phyloP scores from a whole-genome alignment of 2,888 invertebrate genomes.

The Lepetodrilus schrolli region DNA sequence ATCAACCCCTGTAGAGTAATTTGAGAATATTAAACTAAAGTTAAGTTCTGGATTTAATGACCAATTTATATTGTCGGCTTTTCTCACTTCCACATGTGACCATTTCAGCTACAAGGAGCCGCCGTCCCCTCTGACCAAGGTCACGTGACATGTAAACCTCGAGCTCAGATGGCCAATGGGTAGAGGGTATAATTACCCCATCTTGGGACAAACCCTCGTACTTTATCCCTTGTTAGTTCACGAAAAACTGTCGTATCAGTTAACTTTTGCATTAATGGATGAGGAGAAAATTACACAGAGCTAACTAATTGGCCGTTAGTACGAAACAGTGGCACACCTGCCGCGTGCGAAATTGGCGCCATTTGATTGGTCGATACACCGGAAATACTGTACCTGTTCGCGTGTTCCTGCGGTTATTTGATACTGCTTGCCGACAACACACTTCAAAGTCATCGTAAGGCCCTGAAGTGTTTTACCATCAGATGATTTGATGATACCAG shows the following conservation, averaged over 20 bases:
- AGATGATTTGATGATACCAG: conserved; percentile 1
- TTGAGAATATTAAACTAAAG: neutral
- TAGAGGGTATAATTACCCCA: neutral
- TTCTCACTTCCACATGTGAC: conserved; percentile 14
- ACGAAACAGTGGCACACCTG: neutral
- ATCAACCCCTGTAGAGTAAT: neutral
- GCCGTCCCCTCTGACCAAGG: neutral
- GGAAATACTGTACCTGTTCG: conserved; percentile 17
- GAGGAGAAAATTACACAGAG: conserved; percentile 1
- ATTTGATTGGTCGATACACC: neutral
- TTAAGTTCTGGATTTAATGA: neutral
- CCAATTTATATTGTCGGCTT: neutral
- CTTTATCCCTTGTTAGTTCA: neutral
- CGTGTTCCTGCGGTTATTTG: neutral
- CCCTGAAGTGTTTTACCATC: conserved; percentile 17
- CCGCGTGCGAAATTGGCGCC: neutral
- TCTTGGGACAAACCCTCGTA: neutral
- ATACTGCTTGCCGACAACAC: conserved; percentile 15
- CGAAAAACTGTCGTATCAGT: neutral
- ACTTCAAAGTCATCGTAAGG: conserved; percentile 6
- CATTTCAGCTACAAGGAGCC: neutral
- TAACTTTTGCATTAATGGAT: conserved; percentile 11
- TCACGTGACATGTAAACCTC: neutral
- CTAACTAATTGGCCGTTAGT: neutral
- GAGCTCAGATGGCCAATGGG: neutral